Base-by-base conservation (phyloP, 2,113 vertebrate species). In the Todiramphus saurophagus region DNA sequence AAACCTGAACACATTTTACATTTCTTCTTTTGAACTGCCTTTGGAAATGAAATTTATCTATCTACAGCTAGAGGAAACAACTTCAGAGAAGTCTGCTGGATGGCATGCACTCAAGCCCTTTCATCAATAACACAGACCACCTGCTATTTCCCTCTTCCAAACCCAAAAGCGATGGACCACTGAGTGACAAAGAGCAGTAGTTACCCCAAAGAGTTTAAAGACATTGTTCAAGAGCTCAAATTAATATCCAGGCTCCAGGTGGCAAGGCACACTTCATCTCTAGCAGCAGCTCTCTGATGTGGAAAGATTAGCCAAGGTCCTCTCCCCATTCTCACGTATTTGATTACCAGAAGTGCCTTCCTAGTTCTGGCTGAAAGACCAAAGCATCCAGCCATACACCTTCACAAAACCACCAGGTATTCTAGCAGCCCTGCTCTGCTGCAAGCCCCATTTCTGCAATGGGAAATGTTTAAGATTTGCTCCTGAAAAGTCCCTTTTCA, bases 401-500 rank as follows among this genome's bases (percentile, higher is more conserved):
- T 70, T 23, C 19, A 37, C 44, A 70, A 90, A 89, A 68, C 31
- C 64, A 87, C 43, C 12, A 60, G 12, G 53, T 43, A 13, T 69
- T 90, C 79, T 31, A 81, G 60, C 35, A 87, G 76, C 35, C 14
- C 1, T 1, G 12, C 46, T 30, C 43, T 78, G 51, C 81, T 72
- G 20, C 56, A 81, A 80, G 30, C 67, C 48, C 35, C 48, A 20
- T 67, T 89, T 51, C 44, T 37, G 56, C 62, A 62, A 27, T 4
- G 8, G 44, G 25, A 62, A 68, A 69, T 13, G 21, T 53, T 89
- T 56, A 87, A 58, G 33, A 51, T 76, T 50, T 50, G 35, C 44
- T 92, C 62, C 69, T 66, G n/a, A 68, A 72, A 79, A 84, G 39
- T 16, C 31, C 12, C 23, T 73, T 96, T 89, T 62, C 62, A 83